phyloP scores from a whole-genome alignment of 1,140 invertebrate species.

The Cotesia chilonis region DNA sequence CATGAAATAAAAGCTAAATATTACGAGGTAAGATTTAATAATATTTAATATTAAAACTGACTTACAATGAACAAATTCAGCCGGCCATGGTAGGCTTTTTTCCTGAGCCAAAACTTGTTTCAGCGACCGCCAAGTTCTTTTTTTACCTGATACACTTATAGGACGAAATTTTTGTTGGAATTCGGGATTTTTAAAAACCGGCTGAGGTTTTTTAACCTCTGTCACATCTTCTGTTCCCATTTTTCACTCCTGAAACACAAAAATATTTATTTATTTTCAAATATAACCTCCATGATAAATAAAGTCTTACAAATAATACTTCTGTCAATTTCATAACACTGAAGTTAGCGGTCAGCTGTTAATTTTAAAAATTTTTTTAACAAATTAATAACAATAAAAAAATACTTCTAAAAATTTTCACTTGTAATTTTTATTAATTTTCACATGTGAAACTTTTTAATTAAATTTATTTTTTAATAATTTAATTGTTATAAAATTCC shows the following conservation, averaged over 20 bases:
- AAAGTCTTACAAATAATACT: no score
- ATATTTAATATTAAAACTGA: constrained; percentile 40
- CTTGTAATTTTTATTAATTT: no score
- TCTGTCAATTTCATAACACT: no score
- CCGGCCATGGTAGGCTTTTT: constrained; percentile 74
- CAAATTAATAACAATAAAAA: no score
- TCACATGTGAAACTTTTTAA: no score
- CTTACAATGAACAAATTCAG: constrained; percentile 75
- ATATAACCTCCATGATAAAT: neutral
- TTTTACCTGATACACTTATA: constrained; percentile 70
- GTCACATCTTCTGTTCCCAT: constrained; percentile 59
- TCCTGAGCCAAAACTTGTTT: constrained; percentile 83
- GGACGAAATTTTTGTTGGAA: constrained; percentile 64
- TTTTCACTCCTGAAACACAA: constrained; percentile 23
- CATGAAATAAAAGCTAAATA: neutral
- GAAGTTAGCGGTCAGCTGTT: no score
- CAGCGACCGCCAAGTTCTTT: constrained; percentile 78
- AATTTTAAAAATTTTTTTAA: no score
- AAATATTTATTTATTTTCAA: neutral
- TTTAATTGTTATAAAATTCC: no score
- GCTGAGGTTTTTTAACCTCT: constrained; percentile 54
- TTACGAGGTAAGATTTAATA: neutral
- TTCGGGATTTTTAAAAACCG: constrained; percentile 55
- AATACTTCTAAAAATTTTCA: no score
- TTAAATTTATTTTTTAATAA: no score